Evolutionary conservation across 1,140 invertebrate species (phyloP), one percentile per base, ranked within the genome.

Genomic region (Hyphantria cunea): DNA sequence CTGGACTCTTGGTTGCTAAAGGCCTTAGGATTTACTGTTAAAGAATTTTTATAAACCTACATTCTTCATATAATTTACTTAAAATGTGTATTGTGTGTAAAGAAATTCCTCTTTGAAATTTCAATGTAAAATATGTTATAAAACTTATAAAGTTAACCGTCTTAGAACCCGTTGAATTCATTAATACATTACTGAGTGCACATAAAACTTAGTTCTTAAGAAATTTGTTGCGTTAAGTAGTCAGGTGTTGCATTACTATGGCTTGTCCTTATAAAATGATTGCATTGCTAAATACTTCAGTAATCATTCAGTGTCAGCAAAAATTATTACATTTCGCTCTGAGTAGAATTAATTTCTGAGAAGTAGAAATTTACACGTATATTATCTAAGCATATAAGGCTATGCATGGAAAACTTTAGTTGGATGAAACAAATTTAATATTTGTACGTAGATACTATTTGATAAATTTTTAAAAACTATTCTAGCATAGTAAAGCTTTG

Each of bases 201-300:
- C 47, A 53, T 59, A 56, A 45, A 64, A 71, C 50, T 59, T 64
- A 52, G 69, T 69, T 64, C 42, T 64, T 66, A 53, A 50, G 44
- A 51, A 66, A 17, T n/a, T 52, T 64, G 52, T 37, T 50, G 49
- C 32, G 47, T 73, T 74, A 78, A 74, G 78, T 80, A 75, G 52
- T 64, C 52, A 52, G 51, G 59, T 72, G 75, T 79, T 71, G 53
- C 49, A 56, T 79, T 73, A 67, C 72, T 39, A 60, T 50, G 51
- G 45, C 48, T 54, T 59, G 54, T 68, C 34, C 25, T 56, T 45
- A 56, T 56, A 56, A 56, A 56, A 56, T 42, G 34, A 56, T 11
- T 47, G 11, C 10, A 14, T 25, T 34, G 42, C 42, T 31, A 56
- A 42, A 56, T 42, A 12, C 17, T 34, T 33, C 6, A 13, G 42